phyloP scores from a whole-genome alignment of 2,888 invertebrate genomes.

The Nymphalis urticae region DNA sequence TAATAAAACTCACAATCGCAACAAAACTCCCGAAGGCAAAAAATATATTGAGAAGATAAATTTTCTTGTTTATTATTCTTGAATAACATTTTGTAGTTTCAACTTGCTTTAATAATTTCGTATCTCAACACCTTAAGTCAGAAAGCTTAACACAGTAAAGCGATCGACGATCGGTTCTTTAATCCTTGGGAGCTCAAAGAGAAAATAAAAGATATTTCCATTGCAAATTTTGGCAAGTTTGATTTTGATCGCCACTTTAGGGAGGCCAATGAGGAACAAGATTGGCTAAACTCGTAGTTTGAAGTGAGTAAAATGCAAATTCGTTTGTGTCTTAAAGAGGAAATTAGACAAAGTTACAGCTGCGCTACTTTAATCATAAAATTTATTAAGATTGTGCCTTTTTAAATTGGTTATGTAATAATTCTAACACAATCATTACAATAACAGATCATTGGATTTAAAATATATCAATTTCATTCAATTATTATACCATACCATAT shows the following conservation, averaged over 20 bases:
- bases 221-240: slow-evolving; percentile 49
- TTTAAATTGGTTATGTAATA: neutral
- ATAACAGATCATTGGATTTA: neutral
- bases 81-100: neutral
- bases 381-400: slow-evolving; percentile 63
- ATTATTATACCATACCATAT: too few relatives aligned
- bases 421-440: neutral
- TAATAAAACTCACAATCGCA: too few relatives aligned
- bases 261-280: slow-evolving; percentile 53
- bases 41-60: too few relatives aligned
- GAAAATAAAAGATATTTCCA: slow-evolving; percentile 70
- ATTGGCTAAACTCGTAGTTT: slow-evolving; percentile 45
- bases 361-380: slow-evolving; percentile 42
- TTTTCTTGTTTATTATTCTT: too few relatives aligned
- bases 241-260: slow-evolving; percentile 60
- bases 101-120: neutral
- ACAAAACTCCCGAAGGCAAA: too few relatives aligned
- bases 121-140: neutral
- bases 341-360: slow-evolving; percentile 63
- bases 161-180: slow-evolving; percentile 43
- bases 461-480: too few relatives aligned
- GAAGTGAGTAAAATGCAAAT: slow-evolving; percentile 52
- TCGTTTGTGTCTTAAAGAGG: slow-evolving; percentile 46
- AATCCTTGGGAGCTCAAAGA: slow-evolving; percentile 62
- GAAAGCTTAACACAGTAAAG: slow-evolving; percentile 10